phyloP scores from a whole-genome alignment of 2,888 invertebrate genomes.

The Odontocolon sp. region DNA sequence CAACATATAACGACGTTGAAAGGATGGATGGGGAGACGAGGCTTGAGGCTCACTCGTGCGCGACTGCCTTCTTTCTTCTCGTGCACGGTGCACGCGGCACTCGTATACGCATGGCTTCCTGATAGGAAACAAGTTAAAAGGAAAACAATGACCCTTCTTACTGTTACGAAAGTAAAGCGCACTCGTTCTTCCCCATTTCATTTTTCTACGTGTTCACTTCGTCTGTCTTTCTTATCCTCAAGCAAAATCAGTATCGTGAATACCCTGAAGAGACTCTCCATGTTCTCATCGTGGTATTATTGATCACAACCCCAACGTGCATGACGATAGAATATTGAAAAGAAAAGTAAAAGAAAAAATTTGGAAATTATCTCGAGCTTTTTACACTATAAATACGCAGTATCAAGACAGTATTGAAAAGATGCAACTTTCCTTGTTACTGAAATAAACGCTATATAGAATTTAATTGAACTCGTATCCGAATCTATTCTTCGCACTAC shows the following conservation, averaged over 20 bases:
- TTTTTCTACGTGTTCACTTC: neutral
- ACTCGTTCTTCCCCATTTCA: neutral
- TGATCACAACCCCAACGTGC: too few relatives aligned
- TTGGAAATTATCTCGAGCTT: too few relatives aligned
- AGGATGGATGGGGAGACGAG: slow-evolving; percentile 8
- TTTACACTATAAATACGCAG: too few relatives aligned
- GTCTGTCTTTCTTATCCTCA: neutral
- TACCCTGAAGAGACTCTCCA: neutral
- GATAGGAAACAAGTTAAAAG: slow-evolving; percentile 27
- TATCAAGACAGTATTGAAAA: too few relatives aligned
- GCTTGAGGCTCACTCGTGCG: neutral
- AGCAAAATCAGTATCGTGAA: neutral
- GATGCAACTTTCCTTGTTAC: too few relatives aligned
- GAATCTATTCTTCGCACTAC: too few relatives aligned
- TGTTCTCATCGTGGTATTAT: too few relatives aligned
- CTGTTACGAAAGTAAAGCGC: slow-evolving; percentile 11
- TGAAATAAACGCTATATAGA: too few relatives aligned
- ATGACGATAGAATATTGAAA: too few relatives aligned
- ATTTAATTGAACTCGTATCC: too few relatives aligned
- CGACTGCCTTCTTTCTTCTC: neutral
- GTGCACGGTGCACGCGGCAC: neutral
- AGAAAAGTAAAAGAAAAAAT: too few relatives aligned
- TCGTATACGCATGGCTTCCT: slow-evolving; percentile 13
- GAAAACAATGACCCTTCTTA: slow-evolving; percentile 6
- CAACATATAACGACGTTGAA: slow-evolving; percentile 10